Evolutionary conservation across 2,113 vertebrate species (phyloP).

Genomic region (Tor tambroides): DNA sequence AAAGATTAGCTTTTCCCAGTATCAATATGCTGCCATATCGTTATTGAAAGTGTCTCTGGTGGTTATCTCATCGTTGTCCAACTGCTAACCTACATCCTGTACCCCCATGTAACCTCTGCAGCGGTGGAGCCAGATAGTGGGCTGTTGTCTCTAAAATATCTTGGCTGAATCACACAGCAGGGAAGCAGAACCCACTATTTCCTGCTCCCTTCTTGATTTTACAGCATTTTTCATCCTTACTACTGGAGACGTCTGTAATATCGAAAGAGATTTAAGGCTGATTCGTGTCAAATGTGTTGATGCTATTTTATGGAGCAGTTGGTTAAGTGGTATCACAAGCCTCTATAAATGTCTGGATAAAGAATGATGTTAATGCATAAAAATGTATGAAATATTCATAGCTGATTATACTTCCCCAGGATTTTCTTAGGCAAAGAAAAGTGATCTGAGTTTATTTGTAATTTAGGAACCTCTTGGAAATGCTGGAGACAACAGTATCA

Average conservation of each 20-base stretch:
- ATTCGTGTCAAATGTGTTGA: conserved; percentile 38
- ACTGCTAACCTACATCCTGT: conserved; percentile 55
- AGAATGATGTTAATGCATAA: conserved; percentile 35
- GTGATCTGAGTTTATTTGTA: not conserved
- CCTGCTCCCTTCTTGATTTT: conserved; percentile 29
- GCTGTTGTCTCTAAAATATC: conserved; percentile 45
- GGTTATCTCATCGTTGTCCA: conserved; percentile 48
- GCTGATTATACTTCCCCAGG: conserved; percentile 29
- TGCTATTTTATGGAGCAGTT: conserved; percentile 35
- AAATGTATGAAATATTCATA: conserved; percentile 45
- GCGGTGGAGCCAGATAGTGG: conserved; percentile 19
- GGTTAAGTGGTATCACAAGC: conserved; percentile 19
- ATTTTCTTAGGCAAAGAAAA: not conserved
- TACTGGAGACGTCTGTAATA: conserved; percentile 23
- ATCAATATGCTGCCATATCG: conserved; percentile 42
- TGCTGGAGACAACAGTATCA: not conserved
- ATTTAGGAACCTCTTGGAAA: conserved; percentile 10
- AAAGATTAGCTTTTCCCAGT: conserved; percentile 43
- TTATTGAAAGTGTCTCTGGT: conserved; percentile 52
- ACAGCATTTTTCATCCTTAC: conserved; percentile 38
- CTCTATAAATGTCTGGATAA: conserved; percentile 32
- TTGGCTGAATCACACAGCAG: conserved; percentile 35
- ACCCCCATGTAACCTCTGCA: conserved; percentile 43
- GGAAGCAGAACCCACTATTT: conserved; percentile 46
- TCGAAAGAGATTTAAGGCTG: conserved; percentile 34